Evolutionary conservation across 2,113 vertebrate species (phyloP).

Genomic region (Sula dactylatra): DNA sequence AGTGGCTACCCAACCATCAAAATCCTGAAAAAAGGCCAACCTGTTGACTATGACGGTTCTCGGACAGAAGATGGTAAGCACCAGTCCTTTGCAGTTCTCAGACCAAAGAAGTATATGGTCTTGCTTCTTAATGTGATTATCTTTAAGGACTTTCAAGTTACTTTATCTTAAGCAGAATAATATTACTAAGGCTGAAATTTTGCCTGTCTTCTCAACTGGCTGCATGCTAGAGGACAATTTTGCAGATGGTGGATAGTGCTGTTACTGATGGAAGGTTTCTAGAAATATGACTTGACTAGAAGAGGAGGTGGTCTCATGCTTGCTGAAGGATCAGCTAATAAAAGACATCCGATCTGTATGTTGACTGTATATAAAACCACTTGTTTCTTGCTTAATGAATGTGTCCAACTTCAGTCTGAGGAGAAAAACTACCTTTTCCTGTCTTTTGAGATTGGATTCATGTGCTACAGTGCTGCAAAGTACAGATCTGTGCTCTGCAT

Average conservation of each 20-base stretch:
- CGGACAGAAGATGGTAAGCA: slow-evolving; percentile 84
- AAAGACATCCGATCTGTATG: background rate
- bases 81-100: background rate
- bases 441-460: background rate
- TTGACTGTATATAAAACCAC: background rate
- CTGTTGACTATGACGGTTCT: slow-evolving; percentile 91
- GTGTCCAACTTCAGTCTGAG: background rate
- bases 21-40: slow-evolving; percentile 91
- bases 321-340: background rate
- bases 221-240: background rate
- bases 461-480: background rate
- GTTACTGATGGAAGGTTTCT: background rate
- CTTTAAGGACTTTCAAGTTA: background rate
- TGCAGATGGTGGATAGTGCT: background rate
- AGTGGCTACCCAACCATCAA: slow-evolving; percentile 96
- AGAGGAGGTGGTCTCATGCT: background rate
- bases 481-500: background rate
- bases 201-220: background rate
- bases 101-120: background rate
- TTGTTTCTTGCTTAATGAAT: background rate
- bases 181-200: background rate
- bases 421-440: background rate
- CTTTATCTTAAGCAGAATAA: background rate
- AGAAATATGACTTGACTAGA: background rate
- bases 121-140: background rate